Evolutionary conservation across 2,888 invertebrate genomes (phyloP), one percentile per base, ranked within the genome.

Genomic region (Drosophila incognita): DNA sequence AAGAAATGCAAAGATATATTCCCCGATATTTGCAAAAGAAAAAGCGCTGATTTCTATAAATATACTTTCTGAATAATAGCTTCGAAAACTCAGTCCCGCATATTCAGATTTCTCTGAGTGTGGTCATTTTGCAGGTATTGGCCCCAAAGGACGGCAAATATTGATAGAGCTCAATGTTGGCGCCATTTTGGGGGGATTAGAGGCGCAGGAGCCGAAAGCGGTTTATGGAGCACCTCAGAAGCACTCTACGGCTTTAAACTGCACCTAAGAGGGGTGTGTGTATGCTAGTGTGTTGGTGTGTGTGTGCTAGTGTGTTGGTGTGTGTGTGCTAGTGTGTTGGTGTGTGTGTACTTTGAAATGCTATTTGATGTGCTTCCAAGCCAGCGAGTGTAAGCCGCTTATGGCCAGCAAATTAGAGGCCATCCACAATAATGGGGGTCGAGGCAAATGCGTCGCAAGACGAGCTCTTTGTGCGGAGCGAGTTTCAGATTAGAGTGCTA

Each of bases 331-430:
- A 35, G 69, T 49, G 46, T 46, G 66, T 63, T 64, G 68, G 66
- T 42, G 21, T 46, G 2, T 24, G 48, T 18, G 38, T 13, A 29
- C 57, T 77, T 79, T 76, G 64, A 79, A 82, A 80, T 82, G 75
- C 81, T 54, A 73, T 87, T 85, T 87, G 83, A 87, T 82, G 81
- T 80, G 69, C 74, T 58, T 59, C 59, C 65, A 74, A 74, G 63
- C 35, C 67, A 66, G 60, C 64, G 67, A 29, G 65, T 54, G 31
- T 85, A 85, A 85, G 87, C 85, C 71, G 87, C 87, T 87, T 85
- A 85, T 85, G 85, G 76, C 74, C 81, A 76, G 59, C 77, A 85
- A 82, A 85, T 87, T 87, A 81, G 83, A 76, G 75, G 67, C 38
- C 60, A 51, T 46, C 24, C 15, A 15, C 46, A 2, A 61, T 29